Evolutionary conservation across 2,113 vertebrate genomes (phyloP).

Genomic region (Ramphastos sulfuratus): DNA sequence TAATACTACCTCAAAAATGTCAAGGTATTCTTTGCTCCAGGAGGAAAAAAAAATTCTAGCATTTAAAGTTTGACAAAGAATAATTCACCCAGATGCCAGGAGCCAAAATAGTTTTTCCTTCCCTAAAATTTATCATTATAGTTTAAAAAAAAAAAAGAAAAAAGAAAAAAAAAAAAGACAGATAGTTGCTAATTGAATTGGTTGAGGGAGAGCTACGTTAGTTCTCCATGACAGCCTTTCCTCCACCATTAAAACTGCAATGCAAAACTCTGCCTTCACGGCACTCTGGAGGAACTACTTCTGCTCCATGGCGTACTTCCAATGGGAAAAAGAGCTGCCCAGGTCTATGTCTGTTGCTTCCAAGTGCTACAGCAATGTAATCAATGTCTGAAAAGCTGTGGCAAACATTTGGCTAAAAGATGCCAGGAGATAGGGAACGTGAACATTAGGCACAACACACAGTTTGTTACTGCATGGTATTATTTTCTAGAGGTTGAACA

Average conservation of each 20-base stretch:
- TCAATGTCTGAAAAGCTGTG: not conserved
- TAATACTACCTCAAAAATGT: constrained; percentile 24
- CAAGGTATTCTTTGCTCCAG: not conserved
- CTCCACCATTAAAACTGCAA: not conserved
- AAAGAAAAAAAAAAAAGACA: not conserved
- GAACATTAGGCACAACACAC: not conserved
- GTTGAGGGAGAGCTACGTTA: not conserved
- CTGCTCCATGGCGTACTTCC: rapidly evolving
- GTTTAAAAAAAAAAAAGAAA: not conserved
- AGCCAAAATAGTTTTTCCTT: not conserved
- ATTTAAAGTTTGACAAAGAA: not conserved
- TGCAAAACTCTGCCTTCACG: not conserved
- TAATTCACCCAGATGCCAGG: not conserved
- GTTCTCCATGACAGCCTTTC: not conserved
- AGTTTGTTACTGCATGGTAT: not conserved
- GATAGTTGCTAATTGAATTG: not conserved
- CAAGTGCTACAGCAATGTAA: not conserved
- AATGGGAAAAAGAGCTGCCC: not conserved
- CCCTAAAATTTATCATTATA: not conserved
- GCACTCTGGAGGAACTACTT: not conserved
- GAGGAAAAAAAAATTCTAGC: not conserved
- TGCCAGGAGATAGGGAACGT: not conserved
- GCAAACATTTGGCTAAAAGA: not conserved
- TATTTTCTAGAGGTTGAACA: not conserved
- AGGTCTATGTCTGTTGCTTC: rapidly evolving